Evolutionary conservation across 2,797 vertebrate genomes (phyloP), one percentile per base, ranked within the genome.

Genomic region (Mormyrus hasselquistii): DNA sequence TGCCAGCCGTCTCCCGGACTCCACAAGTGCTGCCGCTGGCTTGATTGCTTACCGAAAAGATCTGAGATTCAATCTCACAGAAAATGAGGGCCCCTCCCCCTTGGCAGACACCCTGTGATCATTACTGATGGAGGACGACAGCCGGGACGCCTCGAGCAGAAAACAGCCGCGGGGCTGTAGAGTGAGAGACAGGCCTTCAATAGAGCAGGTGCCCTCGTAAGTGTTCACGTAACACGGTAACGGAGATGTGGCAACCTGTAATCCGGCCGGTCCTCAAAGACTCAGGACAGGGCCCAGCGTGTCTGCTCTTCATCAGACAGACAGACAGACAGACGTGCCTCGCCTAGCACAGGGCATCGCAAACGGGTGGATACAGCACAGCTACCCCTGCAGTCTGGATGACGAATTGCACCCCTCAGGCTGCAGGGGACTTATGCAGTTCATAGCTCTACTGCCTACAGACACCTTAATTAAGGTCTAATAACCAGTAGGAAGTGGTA

Each of bases 21-120:
- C 41, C 22, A 10, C 4, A 0, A 12, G 4, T 6, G 19, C 52
- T 49, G 76, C 76, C 25, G n/a, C 49, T 84, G 41, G 52, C 49
- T 49, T 83, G 88, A 88, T 83, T 88, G 76, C 53, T 84, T 47
- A 49, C 59, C 62, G 16, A 83, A 88, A 88, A 41, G 50, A 55
- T 86, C 85, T 38, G 25, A 86, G 52, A 86, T 55, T 86, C 52
- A 86, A 86, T 86, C 49, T 86, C 12, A 7, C 6, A 3, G 22
- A 14, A 57, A 55, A 86, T 55, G 22, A 55, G 29, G 4, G 52
- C 4, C 6, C 84, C 10, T 38, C 29, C 49, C 14, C 25, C 34
- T 29, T 12, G 1, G 53, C n/a, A 6, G 47, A 84, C 79, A 84
- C 73, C 73, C 19, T 3, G 49, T 76, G 69, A 25, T 85, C 83